Base-by-base conservation (phyloP, 2,888 invertebrate genomes). In the Eumerus sabulonum region DNA sequence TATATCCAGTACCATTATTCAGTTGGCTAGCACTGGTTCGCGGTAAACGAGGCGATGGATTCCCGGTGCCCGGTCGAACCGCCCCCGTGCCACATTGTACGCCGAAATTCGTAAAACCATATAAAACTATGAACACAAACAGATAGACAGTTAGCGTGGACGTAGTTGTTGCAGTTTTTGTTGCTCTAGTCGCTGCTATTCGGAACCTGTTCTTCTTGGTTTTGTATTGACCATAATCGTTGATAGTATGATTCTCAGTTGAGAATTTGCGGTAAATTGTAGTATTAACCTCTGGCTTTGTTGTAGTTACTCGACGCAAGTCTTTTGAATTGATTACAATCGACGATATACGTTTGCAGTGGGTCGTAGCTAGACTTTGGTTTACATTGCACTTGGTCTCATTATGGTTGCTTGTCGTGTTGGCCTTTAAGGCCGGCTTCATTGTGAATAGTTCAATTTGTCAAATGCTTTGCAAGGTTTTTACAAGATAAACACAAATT, bases 1-100 rank as follows among this genome's bases (percentile, higher is more conserved):
- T 89, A 76, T 86, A 85, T 84, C 83, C 84, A 62, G 83, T 85
- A 59, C 86, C 88, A 85, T 85, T 87, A 83, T 86, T 87, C 82
- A 91, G 86, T 84, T 91, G 91, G 83, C 89, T 91, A 83, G 92
- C 91, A 85, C 92, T 91, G 82, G 92, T 90, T 82, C 92, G 89
- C 59, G 92, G 91, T 76, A 92, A 87, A 50, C 92, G 89, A 82
- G 91, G 88, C 84, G 92, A 86, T 76, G 85, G 82, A 85, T 87
- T 88, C 50, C 86, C 87, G 83, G 86, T 87, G 62, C 86, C 86
- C 59, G 88, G 85, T 64, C 89, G 85, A 9, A 85, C 84, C 45
- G 86, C 84, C 59, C 85, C 85, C 60, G 85, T 82, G 57, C 84
- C 85, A 27, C 81, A 72, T 79, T 82, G 82, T 53, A 82, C 81